Conservation (phyloP, 2,888 invertebrate species). For the Endotricha flammealis region DNA sequence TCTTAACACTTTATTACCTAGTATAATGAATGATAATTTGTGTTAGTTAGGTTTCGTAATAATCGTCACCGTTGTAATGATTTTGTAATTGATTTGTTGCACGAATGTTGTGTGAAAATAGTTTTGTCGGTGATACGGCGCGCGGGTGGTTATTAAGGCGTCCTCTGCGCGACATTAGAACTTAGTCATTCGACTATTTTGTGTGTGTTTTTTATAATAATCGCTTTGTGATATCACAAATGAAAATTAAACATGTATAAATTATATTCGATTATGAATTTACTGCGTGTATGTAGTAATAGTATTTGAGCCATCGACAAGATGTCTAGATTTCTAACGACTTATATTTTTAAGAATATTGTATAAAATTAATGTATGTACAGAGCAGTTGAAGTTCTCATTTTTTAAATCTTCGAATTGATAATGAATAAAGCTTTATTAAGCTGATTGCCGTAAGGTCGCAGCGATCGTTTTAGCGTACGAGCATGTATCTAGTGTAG, state of each 20-base stretch:
- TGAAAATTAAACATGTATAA: constrained; percentile 38
- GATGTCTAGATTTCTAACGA: constrained; percentile 8
- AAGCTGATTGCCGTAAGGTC: constrained; percentile 27
- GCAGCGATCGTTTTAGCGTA: constrained; percentile 19
- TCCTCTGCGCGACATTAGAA: no score
- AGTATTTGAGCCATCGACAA: constrained; percentile 9
- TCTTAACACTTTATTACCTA: constrained; percentile 22
- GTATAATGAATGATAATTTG: constrained; percentile 10
- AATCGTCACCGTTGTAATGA: constrained; percentile 1
- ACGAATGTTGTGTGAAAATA: background rate
- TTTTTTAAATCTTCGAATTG: constrained; percentile 37
- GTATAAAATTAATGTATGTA: constrained; percentile 52
- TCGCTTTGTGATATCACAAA: constrained; percentile 64
- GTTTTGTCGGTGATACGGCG: no score
- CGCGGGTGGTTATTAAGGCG: no score
- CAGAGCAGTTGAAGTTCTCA: constrained; percentile 35
- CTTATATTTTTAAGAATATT: constrained; percentile 27
- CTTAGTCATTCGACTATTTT: constrained; percentile 48
- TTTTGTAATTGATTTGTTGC: constrained; percentile 1
- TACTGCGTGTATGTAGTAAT: constrained; percentile 31
- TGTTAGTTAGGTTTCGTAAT: constrained; percentile 11
- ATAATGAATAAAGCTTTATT: constrained; percentile 48
- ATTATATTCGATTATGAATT: constrained; percentile 23
- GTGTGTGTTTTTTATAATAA: constrained; percentile 51
- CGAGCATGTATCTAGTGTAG: constrained; percentile 28